Conservation (phyloP, 1,140 invertebrate species). For the Drosophila paulistorum region DNA sequence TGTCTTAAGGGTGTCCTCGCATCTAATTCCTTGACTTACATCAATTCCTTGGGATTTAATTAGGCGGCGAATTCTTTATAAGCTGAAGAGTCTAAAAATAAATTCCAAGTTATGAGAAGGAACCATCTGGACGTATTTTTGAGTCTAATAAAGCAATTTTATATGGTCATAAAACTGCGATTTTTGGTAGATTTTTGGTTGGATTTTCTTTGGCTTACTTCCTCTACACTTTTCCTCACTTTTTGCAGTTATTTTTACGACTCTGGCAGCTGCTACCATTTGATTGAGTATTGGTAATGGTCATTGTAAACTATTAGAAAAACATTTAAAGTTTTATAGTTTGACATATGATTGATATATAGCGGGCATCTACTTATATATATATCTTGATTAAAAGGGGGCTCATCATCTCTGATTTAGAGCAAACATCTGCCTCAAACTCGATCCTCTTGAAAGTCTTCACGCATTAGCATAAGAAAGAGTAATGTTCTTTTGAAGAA, state of each 20-base stretch:
- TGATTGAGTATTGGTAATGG: constrained; percentile 30
- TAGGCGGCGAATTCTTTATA: constrained; percentile 16
- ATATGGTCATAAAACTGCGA: constrained; percentile 67
- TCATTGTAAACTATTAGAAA: constrained; percentile 59
- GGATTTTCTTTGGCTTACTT: constrained; percentile 19
- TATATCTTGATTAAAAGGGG: constrained; percentile 55
- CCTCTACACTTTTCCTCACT: neutral
- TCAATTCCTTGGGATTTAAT: constrained; percentile 51
- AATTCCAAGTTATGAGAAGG: constrained; percentile 51
- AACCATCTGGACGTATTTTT: constrained; percentile 47
- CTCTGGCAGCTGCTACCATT: neutral
- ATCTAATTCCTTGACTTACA: constrained; percentile 46
- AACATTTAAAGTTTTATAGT: constrained; percentile 52
- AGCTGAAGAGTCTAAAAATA: constrained; percentile 10
- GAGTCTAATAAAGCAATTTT: constrained; percentile 51
- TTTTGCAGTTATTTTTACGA: constrained; percentile 7
- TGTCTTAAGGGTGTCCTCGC: constrained; percentile 17
- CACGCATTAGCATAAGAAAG: constrained; percentile 9
- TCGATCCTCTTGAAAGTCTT: neutral
- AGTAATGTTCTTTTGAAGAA: neutral
- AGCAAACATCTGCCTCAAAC: constrained; percentile 19
- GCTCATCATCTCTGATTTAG: neutral
- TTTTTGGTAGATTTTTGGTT: constrained; percentile 34
- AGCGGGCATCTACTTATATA: constrained; percentile 16
- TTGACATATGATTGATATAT: constrained; percentile 75